Evolutionary conservation across 2,888 invertebrate genomes (phyloP), one percentile per base, ranked within the genome.

Genomic region (Tillus elongatus): DNA sequence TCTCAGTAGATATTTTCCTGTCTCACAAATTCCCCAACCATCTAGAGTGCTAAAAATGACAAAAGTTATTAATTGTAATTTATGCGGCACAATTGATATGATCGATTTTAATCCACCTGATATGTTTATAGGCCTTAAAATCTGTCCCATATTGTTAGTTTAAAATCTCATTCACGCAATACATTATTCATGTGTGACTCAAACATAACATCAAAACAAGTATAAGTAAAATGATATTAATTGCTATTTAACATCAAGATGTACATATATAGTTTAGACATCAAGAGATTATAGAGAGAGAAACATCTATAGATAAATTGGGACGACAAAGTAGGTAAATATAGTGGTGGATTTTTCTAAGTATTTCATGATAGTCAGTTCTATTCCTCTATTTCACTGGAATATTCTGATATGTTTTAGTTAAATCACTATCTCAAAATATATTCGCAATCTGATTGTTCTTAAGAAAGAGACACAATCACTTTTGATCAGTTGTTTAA

Each of bases 1-100:
- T 24, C 19, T 33, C 26, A 30, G 15, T 33, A 16, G 15, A 34
- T 35, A 46, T 43, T 47, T 45, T 45, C 46, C 53, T 58, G 57
- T 56, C 56, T 55, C 54, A 44, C 47, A 47, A 50, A 49, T 48
- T 39, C 35, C 35, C 39, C 26, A 33, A 27, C 9, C 12, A 15
- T 15, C 24, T 19, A n/a, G 24, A n/a, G n/a, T 19, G 6, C 6
- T 19, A 8, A 19, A 19, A 19, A 19, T 19, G 24, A 19, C n/a
- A 19, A 8, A n/a, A n/a, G 24, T 8, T n/a, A 19, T 19, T 19
- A 8, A n/a, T 40, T 47, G 48, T 52, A 57, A 55, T 58, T 58
- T 59, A 47, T 58, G 58, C 61, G 61, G 60, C 61, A 60, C 61
- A 46, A 52, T 49, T 56, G 56, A 58, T 57, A 56, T 57, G 52